Evolutionary conservation across 1,140 invertebrate species (phyloP).

Genomic region (Drosophila miranda): DNA sequence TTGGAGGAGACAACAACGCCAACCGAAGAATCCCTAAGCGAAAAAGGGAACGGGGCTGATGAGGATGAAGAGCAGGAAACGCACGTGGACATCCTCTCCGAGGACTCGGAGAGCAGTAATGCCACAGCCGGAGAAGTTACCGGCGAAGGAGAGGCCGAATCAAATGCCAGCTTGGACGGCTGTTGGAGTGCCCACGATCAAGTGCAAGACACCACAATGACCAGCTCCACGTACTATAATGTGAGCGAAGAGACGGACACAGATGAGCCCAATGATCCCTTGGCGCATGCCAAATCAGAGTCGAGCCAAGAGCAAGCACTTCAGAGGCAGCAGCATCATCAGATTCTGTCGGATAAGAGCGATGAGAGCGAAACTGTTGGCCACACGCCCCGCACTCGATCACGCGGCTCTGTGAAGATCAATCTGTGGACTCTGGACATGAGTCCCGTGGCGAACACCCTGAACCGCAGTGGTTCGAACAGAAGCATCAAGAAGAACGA

Average conservation of each 20-base stretch:
- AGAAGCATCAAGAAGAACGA: slow-evolving; percentile 15
- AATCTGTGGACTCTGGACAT: slow-evolving; percentile 92
- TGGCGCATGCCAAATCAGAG: slow-evolving; percentile 9
- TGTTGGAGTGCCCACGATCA: slow-evolving; percentile 73
- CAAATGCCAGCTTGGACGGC: slow-evolving; percentile 54
- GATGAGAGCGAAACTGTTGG: slow-evolving; percentile 82
- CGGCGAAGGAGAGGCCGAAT: slow-evolving; percentile 21
- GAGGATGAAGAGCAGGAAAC: slow-evolving; percentile 36
- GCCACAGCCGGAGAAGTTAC: slow-evolving; percentile 51
- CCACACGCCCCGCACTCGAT: slow-evolving; percentile 88
- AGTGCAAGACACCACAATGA: slow-evolving; percentile 76
- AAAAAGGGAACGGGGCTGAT: slow-evolving; percentile 24
- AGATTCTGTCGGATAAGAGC: slow-evolving; percentile 35
- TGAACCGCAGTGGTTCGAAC: slow-evolving; percentile 19
- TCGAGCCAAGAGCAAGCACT: slow-evolving; percentile 17
- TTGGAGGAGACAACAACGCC: slow-evolving; percentile 50
- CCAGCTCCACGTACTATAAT: slow-evolving; percentile 79
- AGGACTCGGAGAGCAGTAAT: slow-evolving; percentile 55
- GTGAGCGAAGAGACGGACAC: slow-evolving; percentile 80
- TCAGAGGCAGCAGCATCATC: background rate
- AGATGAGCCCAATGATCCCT: slow-evolving; percentile 76
- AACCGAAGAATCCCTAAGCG: slow-evolving; percentile 42
- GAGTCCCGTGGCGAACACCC: slow-evolving; percentile 84
- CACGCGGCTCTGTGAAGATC: slow-evolving; percentile 89
- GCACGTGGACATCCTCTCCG: slow-evolving; percentile 1